These are phyloP conservation scores for Steinernema carpocapsae DNA, from an alignment of 2,888 invertebrate species.

Conservation along the genomic window DNA sequence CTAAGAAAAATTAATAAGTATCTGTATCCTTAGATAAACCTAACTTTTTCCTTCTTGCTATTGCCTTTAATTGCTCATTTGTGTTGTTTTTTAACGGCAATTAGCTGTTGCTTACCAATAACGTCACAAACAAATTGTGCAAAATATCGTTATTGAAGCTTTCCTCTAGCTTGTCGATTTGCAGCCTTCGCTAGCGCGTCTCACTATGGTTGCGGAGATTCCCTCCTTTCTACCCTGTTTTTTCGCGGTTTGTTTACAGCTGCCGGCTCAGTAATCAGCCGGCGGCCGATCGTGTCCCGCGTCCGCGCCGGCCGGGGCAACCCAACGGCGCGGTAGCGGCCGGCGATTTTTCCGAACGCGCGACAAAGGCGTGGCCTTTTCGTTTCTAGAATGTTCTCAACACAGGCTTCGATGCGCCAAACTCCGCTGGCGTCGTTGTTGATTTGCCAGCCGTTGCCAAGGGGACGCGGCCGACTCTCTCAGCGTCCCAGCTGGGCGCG, in stretches of 20 bases:
- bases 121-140: no score
- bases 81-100: no score
- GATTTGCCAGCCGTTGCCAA: constrained; percentile 29
- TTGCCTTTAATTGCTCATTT: no score
- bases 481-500: constrained; percentile 1
- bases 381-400: constrained; percentile 31
- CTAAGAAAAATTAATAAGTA: no score
- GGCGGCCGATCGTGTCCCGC: background rate
- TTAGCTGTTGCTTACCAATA: no score
- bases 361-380: background rate
- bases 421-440: constrained; percentile 16
- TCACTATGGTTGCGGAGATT: constrained; percentile 20
- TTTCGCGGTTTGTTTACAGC: constrained; percentile 16
- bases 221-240: background rate
- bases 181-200: background rate
- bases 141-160: no score
- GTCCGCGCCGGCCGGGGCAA: background rate
- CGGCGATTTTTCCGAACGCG: constrained; percentile 20
- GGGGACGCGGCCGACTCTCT: background rate
- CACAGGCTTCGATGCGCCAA: constrained; percentile 17
- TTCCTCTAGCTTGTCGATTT: no score
- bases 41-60: no score
- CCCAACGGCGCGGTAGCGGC: background rate
- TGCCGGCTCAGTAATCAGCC: background rate
- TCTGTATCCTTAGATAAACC: no score